A percentile compares a stretch with the other conserved stretches of the same genome.
These are phyloP conservation scores for Apis laboriosa DNA, from an alignment of 1,140 invertebrate genomes.

Conservation along the genomic window DNA sequence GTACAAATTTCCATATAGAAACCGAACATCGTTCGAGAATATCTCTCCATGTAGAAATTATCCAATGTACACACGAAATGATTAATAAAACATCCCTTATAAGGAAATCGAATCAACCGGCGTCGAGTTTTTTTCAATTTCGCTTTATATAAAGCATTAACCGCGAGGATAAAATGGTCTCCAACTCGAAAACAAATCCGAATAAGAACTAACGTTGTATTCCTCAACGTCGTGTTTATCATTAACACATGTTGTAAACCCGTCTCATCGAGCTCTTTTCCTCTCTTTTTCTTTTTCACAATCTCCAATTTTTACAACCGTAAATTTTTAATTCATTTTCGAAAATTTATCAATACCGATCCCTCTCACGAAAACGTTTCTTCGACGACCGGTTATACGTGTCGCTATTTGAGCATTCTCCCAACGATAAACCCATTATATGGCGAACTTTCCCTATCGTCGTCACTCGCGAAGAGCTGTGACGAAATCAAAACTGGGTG, in stretches of 20 bases:
- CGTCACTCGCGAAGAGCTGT: constrained; percentile 4
- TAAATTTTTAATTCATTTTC: not conserved
- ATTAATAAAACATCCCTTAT: too few species aligned
- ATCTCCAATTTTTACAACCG: not conserved
- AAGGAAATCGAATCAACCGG: too few species aligned
- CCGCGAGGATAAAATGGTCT: not conserved
- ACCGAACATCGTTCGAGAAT: too few species aligned
- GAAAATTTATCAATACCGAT: not conserved
- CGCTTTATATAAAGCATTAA: not conserved
- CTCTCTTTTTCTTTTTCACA: too few species aligned
- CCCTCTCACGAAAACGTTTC: not conserved
- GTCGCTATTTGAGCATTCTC: constrained; percentile 24
- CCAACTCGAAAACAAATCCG: not conserved
- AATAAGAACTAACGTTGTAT: not conserved
- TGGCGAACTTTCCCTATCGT: constrained; percentile 51
- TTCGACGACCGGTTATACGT: not conserved
- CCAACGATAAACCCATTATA: constrained; percentile 27
- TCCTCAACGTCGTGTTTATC: too few species aligned
- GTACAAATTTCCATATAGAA: not conserved
- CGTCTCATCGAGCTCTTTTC: too few species aligned
- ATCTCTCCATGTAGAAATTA: too few species aligned
- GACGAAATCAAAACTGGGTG: constrained; percentile 58
- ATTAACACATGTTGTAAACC: too few species aligned
- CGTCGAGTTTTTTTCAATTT: not conserved
- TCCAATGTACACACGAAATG: too few species aligned